Base-by-base conservation (phyloP, 2,797 vertebrate species). In the Helarctos malayanus region DNA sequence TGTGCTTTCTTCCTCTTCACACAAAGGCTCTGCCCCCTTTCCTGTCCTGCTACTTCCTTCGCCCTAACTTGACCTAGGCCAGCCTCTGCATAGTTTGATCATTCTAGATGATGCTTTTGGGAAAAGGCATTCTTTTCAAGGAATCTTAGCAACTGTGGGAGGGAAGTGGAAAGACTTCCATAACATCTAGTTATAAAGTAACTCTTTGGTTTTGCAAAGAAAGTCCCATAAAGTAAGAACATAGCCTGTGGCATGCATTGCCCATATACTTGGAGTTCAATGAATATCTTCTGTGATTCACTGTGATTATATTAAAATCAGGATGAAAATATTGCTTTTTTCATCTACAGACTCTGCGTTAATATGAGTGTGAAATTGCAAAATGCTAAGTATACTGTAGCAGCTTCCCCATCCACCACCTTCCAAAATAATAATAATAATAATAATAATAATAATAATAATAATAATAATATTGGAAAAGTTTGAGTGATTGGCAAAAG, bases 401-500 rank as follows among this genome's bases (percentile, higher is more conserved):
- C 35, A 9, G 1, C 61, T 63, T 80, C 80, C 68, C 52, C 2
- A 29, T 2, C 18, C 7, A 4, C 2, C 4, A 2, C 56, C 10
- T 23, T 18, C 6, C 0, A 41, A 41, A 41, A 41, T 0, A n/a
- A n/a, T n/a, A n/a, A n/a, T n/a, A n/a, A n/a, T n/a, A n/a, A n/a
- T n/a, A n/a, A n/a, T n/a, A n/a, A n/a, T n/a, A 38, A 38, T 35
- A 35, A 35, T 35, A 35, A 35, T 35, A 38, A 38, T 3, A 38
- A 38, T 38, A 73, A 13, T 91, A 87, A 80, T 76, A 81, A 56
- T 63, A 32, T 32, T 45, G 38, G 35, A 35, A 57, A 81, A 49
- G 12, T 54, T 52, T 69, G 29, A 41, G 13, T 87, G 35, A 95
- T 59, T 92, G 83, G 81, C 54, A 92, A 65, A 86, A 56, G 56